Percentiles rank a stretch among this genome's conserved stretches.
These are phyloP conservation scores for Indri indri DNA, from an alignment of 2,113 vertebrate species.

Conservation along the genomic window DNA sequence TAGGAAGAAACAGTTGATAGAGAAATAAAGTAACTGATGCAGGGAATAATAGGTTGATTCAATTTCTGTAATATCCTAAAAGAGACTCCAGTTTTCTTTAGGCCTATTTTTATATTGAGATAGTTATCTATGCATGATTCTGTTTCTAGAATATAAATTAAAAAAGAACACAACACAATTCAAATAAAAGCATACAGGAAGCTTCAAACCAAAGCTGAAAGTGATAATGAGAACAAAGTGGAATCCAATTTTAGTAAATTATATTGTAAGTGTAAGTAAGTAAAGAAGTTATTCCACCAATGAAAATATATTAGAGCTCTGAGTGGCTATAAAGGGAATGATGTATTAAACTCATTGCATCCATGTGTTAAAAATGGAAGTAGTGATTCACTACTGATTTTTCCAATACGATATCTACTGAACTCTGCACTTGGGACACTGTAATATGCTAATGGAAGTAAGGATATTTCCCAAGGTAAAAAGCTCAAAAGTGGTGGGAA, in stretches of 20 bases:
- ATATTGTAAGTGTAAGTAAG: constrained; percentile 22
- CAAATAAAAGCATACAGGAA: background rate
- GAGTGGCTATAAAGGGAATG: background rate
- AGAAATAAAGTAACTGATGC: background rate
- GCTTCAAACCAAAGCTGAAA: background rate
- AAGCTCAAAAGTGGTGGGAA: background rate
- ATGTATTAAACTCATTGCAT: background rate
- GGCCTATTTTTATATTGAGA: background rate
- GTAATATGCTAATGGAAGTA: background rate
- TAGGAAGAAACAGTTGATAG: background rate
- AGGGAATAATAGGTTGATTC: background rate
- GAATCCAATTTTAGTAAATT: constrained; percentile 52
- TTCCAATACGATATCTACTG: background rate
- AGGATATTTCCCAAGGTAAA: background rate
- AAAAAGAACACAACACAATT: background rate
- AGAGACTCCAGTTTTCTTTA: background rate
- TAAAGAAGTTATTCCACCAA: constrained; percentile 22
- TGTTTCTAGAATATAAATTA: background rate
- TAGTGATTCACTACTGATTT: constrained; percentile 30
- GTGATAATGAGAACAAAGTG: background rate
- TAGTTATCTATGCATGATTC: background rate
- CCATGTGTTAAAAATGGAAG: background rate
- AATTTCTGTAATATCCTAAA: background rate
- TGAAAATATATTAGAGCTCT: constrained; percentile 18
- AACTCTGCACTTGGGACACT: background rate